phyloP scores from a whole-genome alignment of 2,888 invertebrate genomes.

The Augochlorella aurata region DNA sequence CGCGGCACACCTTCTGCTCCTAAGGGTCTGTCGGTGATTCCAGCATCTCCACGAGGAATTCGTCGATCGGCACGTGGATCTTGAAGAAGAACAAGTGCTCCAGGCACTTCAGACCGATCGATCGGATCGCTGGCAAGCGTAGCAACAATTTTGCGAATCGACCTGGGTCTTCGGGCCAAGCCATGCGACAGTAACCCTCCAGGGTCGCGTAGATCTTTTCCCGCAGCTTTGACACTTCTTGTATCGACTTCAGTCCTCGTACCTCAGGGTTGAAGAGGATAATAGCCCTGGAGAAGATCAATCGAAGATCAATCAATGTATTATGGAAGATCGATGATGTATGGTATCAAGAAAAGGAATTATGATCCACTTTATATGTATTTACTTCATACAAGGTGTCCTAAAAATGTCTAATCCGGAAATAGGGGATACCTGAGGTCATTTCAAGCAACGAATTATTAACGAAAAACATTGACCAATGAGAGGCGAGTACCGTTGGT shows the following conservation, averaged over 20 bases:
- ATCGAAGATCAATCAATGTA: background rate
- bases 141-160: slow-evolving; percentile 97
- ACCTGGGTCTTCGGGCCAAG: slow-evolving; percentile 95
- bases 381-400: no score
- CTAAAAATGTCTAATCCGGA: no score
- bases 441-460: no score
- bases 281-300: slow-evolving; percentile 84
- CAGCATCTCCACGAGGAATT: slow-evolving; percentile 91
- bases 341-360: no score
- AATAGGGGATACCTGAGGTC: no score
- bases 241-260: slow-evolving; percentile 91
- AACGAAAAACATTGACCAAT: no score
- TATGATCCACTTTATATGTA: no score
- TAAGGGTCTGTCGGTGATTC: slow-evolving; percentile 85
- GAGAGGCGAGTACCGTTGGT: no score
- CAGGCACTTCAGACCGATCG: slow-evolving; percentile 95
- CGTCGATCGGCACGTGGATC: slow-evolving; percentile 92
- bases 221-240: slow-evolving; percentile 92
- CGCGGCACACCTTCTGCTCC: slow-evolving; percentile 76
- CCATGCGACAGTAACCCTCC: slow-evolving; percentile 95
- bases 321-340: no score
- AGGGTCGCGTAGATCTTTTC: slow-evolving; percentile 98
- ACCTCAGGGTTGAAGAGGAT: slow-evolving; percentile 98
- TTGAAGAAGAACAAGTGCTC: slow-evolving; percentile 98
- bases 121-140: slow-evolving; percentile 93